Conservation (phyloP, 2,113 vertebrate species). For the Geothlypis trichas region DNA sequence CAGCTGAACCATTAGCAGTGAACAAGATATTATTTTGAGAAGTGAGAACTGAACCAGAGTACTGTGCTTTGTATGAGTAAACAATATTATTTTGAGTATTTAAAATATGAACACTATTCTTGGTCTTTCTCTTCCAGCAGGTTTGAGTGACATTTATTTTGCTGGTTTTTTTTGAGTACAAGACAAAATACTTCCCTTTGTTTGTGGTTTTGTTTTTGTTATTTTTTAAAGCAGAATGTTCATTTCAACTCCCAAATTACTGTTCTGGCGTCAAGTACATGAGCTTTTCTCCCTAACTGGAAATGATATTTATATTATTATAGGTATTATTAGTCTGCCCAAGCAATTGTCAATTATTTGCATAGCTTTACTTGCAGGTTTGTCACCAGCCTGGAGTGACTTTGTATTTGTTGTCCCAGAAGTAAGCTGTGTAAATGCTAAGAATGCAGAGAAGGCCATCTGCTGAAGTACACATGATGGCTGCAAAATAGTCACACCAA, state of each 20-base stretch:
- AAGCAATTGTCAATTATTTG: not conserved
- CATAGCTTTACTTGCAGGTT: not conserved
- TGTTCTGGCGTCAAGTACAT: not conserved
- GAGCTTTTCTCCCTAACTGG: not conserved
- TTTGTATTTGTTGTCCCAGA: not conserved
- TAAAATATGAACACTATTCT: not conserved
- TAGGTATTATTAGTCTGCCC: not conserved
- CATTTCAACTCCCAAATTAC: not conserved
- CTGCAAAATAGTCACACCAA: not conserved
- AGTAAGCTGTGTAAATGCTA: not conserved
- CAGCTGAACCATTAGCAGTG: not conserved
- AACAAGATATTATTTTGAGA: not conserved
- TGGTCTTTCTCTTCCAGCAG: not conserved
- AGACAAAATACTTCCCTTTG: not conserved
- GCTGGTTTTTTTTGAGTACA: not conserved
- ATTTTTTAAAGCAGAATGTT: not conserved
- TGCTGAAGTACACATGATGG: not conserved
- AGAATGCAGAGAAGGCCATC: not conserved
- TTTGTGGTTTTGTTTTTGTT: not conserved
- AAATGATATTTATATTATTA: not conserved
- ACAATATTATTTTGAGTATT: not conserved
- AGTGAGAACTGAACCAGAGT: not conserved
- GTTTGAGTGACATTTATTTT: not conserved
- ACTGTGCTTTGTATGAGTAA: not conserved
- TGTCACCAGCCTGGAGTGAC: not conserved